These are phyloP conservation scores for Allygus modestus DNA, from an alignment of 2,888 invertebrate genomes.

Conservation along the genomic window DNA sequence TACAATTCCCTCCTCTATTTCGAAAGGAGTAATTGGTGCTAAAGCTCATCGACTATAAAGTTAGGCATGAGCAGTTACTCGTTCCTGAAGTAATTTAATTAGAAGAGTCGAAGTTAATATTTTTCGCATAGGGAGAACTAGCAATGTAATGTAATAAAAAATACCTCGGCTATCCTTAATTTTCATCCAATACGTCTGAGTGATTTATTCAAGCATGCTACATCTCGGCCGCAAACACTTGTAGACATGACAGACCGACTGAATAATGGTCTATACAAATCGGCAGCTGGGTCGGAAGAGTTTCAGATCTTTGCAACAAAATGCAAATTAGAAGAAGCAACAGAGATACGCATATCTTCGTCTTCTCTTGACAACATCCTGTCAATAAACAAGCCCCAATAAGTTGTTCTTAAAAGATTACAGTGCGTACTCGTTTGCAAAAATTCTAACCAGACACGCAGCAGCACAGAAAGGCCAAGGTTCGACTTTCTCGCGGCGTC, in stretches of 20 bases:
- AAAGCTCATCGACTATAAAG: not conserved
- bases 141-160: not conserved
- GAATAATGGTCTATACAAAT: too few species aligned
- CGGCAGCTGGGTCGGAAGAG: too few species aligned
- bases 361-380: not conserved
- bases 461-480: constrained; percentile 41
- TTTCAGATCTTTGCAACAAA: too few species aligned
- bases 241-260: not conserved
- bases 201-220: not conserved
- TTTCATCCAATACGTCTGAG: not conserved
- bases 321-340: too few species aligned
- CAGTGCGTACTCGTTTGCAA: not conserved
- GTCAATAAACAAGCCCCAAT: not conserved
- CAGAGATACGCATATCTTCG: not conserved
- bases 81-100: not conserved
- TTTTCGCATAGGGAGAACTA: not conserved
- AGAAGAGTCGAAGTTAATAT: not conserved
- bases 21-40: not conserved
- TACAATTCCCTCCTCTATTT: not conserved
- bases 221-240: not conserved
- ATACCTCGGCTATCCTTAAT: not conserved
- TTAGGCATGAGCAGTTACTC: not conserved
- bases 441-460: constrained; percentile 15
- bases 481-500: constrained; percentile 52
- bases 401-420: not conserved